Evolutionary conservation across 92 coral and sea anemone genomes (phyloP).

Genomic region (Blastomussa wellsi): DNA sequence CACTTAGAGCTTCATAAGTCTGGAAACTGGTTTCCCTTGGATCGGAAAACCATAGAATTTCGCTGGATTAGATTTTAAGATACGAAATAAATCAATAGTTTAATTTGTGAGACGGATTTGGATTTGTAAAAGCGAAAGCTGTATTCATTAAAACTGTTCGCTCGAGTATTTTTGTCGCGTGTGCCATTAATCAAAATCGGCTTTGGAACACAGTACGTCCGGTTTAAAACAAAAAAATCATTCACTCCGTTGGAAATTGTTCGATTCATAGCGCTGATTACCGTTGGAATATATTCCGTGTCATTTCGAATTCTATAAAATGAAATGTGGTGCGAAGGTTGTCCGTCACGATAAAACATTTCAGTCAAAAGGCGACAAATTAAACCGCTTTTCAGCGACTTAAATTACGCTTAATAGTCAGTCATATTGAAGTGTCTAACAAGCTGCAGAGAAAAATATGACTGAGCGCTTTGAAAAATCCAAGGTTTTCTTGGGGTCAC

Average conservation of each 20-base stretch:
- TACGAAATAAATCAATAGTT: not conserved
- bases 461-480: conserved; percentile 10
- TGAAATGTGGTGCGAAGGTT: not conserved
- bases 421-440: conserved; percentile 11
- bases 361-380: not conserved
- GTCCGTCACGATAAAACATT: not conserved
- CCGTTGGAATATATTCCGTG: not conserved
- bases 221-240: conserved; percentile 22
- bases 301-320: conserved; percentile 5
- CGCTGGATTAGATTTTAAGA: not conserved
- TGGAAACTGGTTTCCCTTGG: not conserved
- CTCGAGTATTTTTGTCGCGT: conserved; percentile 7
- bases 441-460: not conserved
- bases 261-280: not conserved
- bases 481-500: not conserved
- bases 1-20: not conserved
- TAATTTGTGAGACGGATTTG: not conserved
- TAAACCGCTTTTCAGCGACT: conserved; percentile 16
- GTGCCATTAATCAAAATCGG: conserved; percentile 11
- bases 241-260: conserved; percentile 5
- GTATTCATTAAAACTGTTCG: not conserved
- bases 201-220: conserved; percentile 7
- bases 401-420: conserved; percentile 19
- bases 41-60: not conserved
- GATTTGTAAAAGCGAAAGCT: not conserved